phyloP scores from a whole-genome alignment of 2,113 vertebrate species.

The Montifringilla adamsi region DNA sequence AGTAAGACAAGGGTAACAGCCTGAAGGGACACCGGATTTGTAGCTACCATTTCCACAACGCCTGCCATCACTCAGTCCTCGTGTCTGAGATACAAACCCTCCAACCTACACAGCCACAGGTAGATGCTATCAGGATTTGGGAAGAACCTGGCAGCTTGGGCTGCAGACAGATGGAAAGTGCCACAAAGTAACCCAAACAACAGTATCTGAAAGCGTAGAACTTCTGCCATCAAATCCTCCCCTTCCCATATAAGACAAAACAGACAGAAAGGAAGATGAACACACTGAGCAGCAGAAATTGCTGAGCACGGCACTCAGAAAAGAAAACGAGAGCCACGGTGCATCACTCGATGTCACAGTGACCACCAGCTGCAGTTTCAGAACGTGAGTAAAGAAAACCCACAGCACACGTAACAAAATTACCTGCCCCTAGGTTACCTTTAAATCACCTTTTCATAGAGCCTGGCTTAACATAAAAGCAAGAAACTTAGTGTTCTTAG shows the following conservation, averaged over 20 bases:
- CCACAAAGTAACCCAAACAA: not conserved
- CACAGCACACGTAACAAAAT: not conserved
- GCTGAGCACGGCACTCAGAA: not conserved
- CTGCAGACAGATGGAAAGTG: not conserved
- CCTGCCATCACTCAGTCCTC: not conserved
- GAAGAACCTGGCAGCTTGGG: rapidly evolving
- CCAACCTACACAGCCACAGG: not conserved
- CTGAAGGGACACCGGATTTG: not conserved
- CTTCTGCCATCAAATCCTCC: not conserved
- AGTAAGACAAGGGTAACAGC: not conserved
- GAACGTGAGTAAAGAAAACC: rapidly evolving
- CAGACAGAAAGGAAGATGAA: not conserved
- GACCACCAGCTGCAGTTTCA: not conserved
- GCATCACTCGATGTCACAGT: rapidly evolving
- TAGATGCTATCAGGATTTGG: not conserved
- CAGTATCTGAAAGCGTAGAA: not conserved
- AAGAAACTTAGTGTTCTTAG: not conserved
- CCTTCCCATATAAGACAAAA: rapidly evolving
- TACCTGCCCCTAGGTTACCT: not conserved
- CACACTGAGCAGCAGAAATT: not conserved
- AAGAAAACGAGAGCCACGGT: rapidly evolving
- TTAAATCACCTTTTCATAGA: not conserved
- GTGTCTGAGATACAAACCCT: not conserved
- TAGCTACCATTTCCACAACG: not conserved
- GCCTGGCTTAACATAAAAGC: not conserved